Base-by-base conservation (phyloP, 2,113 vertebrate genomes). In the Alligator sinensis region DNA sequence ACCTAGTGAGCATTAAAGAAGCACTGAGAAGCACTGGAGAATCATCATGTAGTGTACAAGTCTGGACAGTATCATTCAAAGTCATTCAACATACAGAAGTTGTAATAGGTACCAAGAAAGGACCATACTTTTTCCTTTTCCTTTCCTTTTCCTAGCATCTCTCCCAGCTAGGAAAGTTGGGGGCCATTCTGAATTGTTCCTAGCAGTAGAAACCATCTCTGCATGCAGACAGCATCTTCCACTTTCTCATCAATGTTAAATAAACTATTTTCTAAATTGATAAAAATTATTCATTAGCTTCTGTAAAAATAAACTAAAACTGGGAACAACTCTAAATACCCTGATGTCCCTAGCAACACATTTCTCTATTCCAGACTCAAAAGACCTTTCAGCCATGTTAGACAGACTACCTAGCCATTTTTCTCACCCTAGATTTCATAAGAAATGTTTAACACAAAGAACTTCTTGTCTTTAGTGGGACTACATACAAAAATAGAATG, bases 121-220 rank as follows among this genome's bases (percentile, higher is more conserved):
- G 27, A n/a, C 28, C 16, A 17, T 61, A 16, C 47, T 88, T 61
- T 24, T 86, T 57, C 27, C 0, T 0, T 12, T 14, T 77, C 28
- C 80, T 91, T 34, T 34, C 34, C 34, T 34, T 34, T 34, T 34
- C 34, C 34, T 34, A 34, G 34, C 34, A 34, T 34, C 34, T 34
- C 4, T 34, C 4, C 38, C 34, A 12, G 28, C 58, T 17, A 54
- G 47, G 34, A 47, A 81, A 81, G 5, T 82, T 30, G 57, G 27
- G 47, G 60, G 54, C 58, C 86, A 17, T 21, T 74, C 76, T 87
- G 82, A 84, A 81, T 18, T n/a, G 47, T 63, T 3, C 21, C 25
- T 64, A 15, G 14, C 10, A 54, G 54, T 12, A n/a, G 28, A 54
- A n/a, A 28, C 6, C 17, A 27, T 54, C 27, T 28, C 47, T 28